Base-by-base conservation (phyloP, 2,888 invertebrate species). In the Rhaphigaster nebulosa region DNA sequence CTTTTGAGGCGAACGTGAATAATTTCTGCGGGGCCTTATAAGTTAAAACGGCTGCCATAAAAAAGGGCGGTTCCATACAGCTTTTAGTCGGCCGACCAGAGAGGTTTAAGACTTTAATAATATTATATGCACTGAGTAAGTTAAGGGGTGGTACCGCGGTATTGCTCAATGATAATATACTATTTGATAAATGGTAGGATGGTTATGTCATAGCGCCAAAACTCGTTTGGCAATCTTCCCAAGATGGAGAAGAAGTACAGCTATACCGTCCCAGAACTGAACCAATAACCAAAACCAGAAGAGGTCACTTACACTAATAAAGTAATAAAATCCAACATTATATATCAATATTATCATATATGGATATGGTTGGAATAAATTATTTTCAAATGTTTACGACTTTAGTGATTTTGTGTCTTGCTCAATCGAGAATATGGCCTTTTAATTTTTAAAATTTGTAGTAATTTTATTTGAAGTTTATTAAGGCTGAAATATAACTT, bases 121-220 rank as follows among this genome's bases (percentile, higher is more conserved):
- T 76, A 38, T 38, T 23, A 76, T 38, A 76, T 76, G 15, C 18
- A 60, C 70, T 34, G 1, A 5, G 4, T 23, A 38, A 76, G 1
- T 23, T 15, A 76, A 38, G 20, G 34, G 65, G 15, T 65, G 3
- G 29, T 34, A 65, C 29, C 29, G 13, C 4, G 38, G 8, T 20
- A 76, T 76, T 76, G 70, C 70, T 38, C 34, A 76, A 76, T 76
- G 34, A 6, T 38, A 76, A 76, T 76, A 76, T 76, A 76, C 13
- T 38, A 34, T 76, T 3, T 76, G 70, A 76, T 34, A 76, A 38
- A 76, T 38, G 70, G 20, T 76, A 76, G 29, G 1, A 10, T 20
- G 34, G 20, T 76, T 15, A 8, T 8, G 70, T 8, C 70, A 20
- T 38, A 76, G 34, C 34, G 70, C 34, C 38, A 38, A 70, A 34